These are phyloP conservation scores for Euura saliciscinereae DNA, from an alignment of 1,140 invertebrate species.

Conservation along the genomic window DNA sequence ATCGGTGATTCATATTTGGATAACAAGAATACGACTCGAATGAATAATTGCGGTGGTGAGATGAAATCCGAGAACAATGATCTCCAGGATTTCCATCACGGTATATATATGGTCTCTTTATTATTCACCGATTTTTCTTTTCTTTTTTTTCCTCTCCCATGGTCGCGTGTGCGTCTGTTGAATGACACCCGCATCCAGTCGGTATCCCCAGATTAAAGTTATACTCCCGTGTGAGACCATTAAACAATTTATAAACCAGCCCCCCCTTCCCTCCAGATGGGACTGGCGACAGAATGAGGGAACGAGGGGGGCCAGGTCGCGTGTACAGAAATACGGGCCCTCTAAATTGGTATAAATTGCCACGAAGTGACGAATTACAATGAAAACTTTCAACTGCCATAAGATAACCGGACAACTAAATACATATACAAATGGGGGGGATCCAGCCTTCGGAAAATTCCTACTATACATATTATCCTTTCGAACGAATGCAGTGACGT, in stretches of 20 bases:
- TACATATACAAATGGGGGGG: too few species aligned
- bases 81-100: neutral
- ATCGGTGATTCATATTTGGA: too few species aligned
- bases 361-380: conserved; percentile 21
- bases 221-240: neutral
- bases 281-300: neutral
- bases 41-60: too few species aligned
- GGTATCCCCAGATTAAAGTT: conserved; percentile 4
- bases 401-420: too few species aligned
- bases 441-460: too few species aligned
- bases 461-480: too few species aligned
- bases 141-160: neutral
- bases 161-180: conserved; percentile 1
- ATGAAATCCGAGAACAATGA: too few species aligned
- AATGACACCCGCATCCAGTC: neutral
- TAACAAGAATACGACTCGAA: too few species aligned
- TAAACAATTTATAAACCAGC: conserved; percentile 7
- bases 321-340: conserved; percentile 41
- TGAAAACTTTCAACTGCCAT: too few species aligned
- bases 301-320: conserved; percentile 15
- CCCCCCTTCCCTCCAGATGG: neutral
- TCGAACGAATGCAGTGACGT: too few species aligned
- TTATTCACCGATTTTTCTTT: too few species aligned
- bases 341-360: conserved; percentile 43
- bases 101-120: neutral